Percentiles rank a stretch among this genome's conserved stretches.
Evolutionary conservation across 1,140 invertebrate genomes (phyloP).

Genomic region (Gryon sp.): DNA sequence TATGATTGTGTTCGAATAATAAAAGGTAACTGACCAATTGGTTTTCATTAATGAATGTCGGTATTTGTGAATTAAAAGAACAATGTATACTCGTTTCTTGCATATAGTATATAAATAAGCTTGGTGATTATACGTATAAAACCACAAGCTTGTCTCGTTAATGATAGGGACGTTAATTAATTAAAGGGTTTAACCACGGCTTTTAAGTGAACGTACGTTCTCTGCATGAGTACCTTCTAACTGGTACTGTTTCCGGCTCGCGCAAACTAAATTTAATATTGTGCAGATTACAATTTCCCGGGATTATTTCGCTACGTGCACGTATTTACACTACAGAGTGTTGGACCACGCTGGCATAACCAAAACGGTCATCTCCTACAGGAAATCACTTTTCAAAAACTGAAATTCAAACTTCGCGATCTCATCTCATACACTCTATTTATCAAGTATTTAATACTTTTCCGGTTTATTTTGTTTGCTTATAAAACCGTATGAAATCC

Average conservation of each 20-base stretch:
- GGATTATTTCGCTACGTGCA: slow-evolving; percentile 71
- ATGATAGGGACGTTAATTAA: slow-evolving; percentile 70
- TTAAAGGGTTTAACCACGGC: slow-evolving; percentile 69
- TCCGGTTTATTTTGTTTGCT: too few species aligned
- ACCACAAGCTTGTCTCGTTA: slow-evolving; percentile 66
- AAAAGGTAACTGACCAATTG: slow-evolving; percentile 4
- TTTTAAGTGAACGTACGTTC: slow-evolving; percentile 71
- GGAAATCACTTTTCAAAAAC: slow-evolving; percentile 52
- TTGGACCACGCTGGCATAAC: slow-evolving; percentile 14
- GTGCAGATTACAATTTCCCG: slow-evolving; percentile 71
- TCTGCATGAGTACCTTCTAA: slow-evolving; percentile 59
- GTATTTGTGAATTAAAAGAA: slow-evolving; percentile 45
- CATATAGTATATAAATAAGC: slow-evolving; percentile 42
- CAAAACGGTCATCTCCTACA: slow-evolving; percentile 57
- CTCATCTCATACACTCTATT: too few species aligned
- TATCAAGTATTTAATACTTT: too few species aligned
- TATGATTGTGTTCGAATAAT: background rate
- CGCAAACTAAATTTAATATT: slow-evolving; percentile 76
- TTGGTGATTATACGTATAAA: slow-evolving; percentile 49
- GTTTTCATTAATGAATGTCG: slow-evolving; percentile 27
- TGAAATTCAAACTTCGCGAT: too few species aligned
- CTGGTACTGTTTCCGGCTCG: slow-evolving; percentile 65
- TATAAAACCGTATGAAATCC: too few species aligned
- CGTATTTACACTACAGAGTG: slow-evolving; percentile 24
- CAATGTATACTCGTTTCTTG: slow-evolving; percentile 26